Evolutionary conservation across 2,113 vertebrate species (phyloP), one percentile per base, ranked within the genome.

Genomic region (Psilopsiagon aurifrons): DNA sequence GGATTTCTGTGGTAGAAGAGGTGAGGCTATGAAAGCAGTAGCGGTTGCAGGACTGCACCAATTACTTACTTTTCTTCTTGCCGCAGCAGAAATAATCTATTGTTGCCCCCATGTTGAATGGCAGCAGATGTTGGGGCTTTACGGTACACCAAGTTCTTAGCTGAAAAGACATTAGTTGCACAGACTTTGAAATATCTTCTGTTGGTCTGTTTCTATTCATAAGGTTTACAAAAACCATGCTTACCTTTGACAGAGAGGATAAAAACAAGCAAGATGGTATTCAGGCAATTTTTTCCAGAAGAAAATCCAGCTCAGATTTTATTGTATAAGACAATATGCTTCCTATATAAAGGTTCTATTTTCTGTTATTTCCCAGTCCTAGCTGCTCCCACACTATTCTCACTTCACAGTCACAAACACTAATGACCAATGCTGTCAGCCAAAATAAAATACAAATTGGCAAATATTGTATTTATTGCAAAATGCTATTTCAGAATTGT

Each of bases 121-220:
- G 63, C 66, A 95, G 80, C 76, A 90, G 82, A 89, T 94, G 70
- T 41, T 70, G 49, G 60, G 76, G 44, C 35, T 95, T 93, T 94
- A 78, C 62, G 92, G 28, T 68, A 59, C 70, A 78, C 52, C 86
- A 54, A 11, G 25, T 66, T 89, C 66, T 75, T 63, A 68, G 60
- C 19, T 75, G 88, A 94, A 94, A 84, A 77, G 14, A 81, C 92
- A 90, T 88, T 35, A 86, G 69, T 86, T 67, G 31, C 46, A 49
- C 13, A 67, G 75, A 16, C 66, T 92, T 80, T 39, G 83, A 85
- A 80, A 88, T 96, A 84, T 74, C 80, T 96, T 91, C 57, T 94
- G 31, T 80, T 83, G 24, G 27, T 84, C 49, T 90, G 2, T 94
- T 92, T 57, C 85, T 96, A 70, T 96, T 96, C 73, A 76, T 59